phyloP scores from a whole-genome alignment of 2,113 vertebrate species.

The Nycticorax nycticorax region DNA sequence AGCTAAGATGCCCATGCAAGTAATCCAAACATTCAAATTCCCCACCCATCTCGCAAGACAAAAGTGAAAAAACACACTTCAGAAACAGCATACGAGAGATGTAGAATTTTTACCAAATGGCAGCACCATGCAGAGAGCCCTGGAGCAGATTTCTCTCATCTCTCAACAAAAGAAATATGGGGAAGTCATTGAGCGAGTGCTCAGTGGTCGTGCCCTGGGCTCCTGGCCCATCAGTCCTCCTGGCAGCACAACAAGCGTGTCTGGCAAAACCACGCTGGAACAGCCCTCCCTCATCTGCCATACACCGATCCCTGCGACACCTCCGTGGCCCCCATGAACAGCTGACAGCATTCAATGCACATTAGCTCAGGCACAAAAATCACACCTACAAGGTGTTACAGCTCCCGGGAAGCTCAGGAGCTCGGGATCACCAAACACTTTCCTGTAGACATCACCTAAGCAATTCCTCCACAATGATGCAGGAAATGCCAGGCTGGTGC shows the following conservation, averaged over 20 bases:
- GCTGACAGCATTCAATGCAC: neutral
- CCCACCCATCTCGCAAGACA: neutral
- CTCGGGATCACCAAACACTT: accelerated
- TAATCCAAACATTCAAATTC: neutral
- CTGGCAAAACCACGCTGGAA: neutral
- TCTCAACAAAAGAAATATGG: neutral
- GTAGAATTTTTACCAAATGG: neutral
- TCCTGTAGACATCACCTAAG: neutral
- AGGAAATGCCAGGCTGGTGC: neutral
- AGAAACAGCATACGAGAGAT: neutral
- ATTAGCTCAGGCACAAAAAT: neutral
- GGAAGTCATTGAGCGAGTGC: neutral
- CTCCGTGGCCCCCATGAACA: neutral
- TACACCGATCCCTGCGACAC: accelerated
- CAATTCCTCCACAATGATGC: too few relatives aligned
- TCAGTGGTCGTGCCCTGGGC: neutral
- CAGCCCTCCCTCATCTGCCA: neutral
- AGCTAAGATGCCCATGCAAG: neutral
- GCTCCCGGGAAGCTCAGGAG: neutral
- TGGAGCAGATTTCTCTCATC: neutral
- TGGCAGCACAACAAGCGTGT: neutral
- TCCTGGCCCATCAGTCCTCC: neutral
- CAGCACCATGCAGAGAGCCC: neutral
- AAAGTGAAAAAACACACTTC: neutral
- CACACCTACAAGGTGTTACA: neutral